Percentiles rank a stretch among this genome's conserved stretches.
Evolutionary conservation across 2,797 vertebrate genomes (phyloP).

Genomic region (Hirundo rustica): DNA sequence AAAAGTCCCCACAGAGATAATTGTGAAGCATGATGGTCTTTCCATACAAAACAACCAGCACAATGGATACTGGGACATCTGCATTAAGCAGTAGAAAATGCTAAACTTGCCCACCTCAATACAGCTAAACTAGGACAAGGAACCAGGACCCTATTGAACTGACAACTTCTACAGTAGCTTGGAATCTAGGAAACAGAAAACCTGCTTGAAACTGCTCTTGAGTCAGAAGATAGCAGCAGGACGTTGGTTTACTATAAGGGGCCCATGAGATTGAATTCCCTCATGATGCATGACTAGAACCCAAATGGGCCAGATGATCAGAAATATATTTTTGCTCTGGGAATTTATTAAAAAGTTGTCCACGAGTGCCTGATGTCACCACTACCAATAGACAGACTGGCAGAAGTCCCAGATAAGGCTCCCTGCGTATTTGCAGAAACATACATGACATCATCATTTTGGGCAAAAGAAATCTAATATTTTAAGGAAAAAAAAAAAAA

Average conservation of each 20-base stretch:
- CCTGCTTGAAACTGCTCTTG: background rate
- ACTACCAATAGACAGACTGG: background rate
- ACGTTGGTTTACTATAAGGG: fast-evolving
- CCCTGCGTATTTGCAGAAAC: background rate
- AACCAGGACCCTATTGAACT: background rate
- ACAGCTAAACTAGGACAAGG: background rate
- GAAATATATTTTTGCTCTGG: background rate
- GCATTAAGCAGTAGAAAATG: background rate
- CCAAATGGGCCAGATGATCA: background rate
- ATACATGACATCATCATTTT: background rate
- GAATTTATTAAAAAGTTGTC: background rate
- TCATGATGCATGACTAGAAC: background rate
- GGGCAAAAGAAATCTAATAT: background rate
- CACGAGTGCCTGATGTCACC: background rate
- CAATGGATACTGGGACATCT: no score
- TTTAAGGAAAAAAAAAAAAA: background rate
- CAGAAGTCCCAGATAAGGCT: background rate
- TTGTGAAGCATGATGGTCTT: background rate
- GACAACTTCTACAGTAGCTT: background rate
- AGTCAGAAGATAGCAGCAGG: background rate
- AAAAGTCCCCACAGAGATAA: background rate
- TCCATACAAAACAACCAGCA: background rate
- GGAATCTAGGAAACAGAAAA: background rate
- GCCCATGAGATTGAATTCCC: fast-evolving
- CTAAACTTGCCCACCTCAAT: background rate